Conservation (phyloP, 2,888 invertebrate species). For the Cyrtodaria siliqua region DNA sequence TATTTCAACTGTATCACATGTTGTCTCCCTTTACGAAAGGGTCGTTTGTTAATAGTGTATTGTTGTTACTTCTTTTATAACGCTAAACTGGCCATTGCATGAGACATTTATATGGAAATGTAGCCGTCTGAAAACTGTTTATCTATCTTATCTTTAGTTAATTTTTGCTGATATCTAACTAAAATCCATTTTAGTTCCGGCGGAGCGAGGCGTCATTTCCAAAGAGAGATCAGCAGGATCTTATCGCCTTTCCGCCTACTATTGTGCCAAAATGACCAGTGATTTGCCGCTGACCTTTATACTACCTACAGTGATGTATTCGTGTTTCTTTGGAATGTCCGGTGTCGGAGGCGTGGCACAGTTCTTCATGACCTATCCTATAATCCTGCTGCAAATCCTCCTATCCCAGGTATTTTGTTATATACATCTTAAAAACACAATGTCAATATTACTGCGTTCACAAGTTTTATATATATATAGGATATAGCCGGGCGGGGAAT, state of each 20-base stretch:
- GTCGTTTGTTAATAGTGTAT: too few species aligned
- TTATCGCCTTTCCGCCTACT: constrained; percentile 93
- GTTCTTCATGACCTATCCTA: constrained; percentile 87
- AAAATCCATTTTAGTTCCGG: constrained; percentile 90
- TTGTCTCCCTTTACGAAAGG: too few species aligned
- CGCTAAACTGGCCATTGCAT: too few species aligned
- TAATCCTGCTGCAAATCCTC: constrained; percentile 89
- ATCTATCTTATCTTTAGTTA: too few species aligned
- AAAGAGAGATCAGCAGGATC: constrained; percentile 93
- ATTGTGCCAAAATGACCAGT: constrained; percentile 93
- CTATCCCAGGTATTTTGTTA: constrained; percentile 89
- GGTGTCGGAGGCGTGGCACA: constrained; percentile 89
- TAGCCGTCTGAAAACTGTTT: too few species aligned
- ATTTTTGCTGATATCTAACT: too few species aligned
- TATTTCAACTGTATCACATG: too few species aligned
- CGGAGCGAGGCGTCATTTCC: constrained; percentile 92
- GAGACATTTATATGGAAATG: too few species aligned
- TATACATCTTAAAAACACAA: not conserved
- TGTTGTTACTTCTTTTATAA: too few species aligned
- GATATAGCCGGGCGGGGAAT: too few species aligned
- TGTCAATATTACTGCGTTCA: too few species aligned
- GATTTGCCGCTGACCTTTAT: constrained; percentile 92
- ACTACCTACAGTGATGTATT: constrained; percentile 91
- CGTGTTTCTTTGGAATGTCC: constrained; percentile 92
- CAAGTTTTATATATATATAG: too few species aligned